Evolutionary conservation across 1,140 invertebrate genomes (phyloP), one percentile per base, ranked within the genome.

Genomic region (Aphelenchoides avenae): DNA sequence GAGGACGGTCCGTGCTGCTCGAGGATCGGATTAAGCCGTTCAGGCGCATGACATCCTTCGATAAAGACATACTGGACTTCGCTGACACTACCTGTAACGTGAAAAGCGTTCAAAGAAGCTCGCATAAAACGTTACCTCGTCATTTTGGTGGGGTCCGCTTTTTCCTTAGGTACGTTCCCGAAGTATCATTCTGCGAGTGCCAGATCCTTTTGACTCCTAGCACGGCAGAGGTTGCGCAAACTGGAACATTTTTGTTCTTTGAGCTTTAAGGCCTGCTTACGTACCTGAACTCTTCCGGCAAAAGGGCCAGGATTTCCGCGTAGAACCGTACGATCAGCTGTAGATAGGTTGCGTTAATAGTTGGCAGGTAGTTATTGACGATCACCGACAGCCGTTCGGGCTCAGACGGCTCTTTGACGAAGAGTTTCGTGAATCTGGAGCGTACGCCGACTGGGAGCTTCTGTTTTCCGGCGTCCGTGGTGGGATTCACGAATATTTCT

Each of bases 401-500:
- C 46, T 89, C 87, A 0, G 84, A 85, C 41, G 94, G 77, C 79
- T 98, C 94, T 68, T 93, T 87, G 1, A 98, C 87, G 78, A 85
- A 98, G 71, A 97, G 87, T 78, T 99, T 94, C 0, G 92, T 96
- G 74, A 98, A 98, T 47, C 84, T 83, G 78, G 95, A 95, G 68
- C 93, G 83, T 20, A 98, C 82, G 9, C 91, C 91, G 3, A 86
- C 80, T 0, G 93, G 89, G 15, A 99, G 80, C 74, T 96, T 89
- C 78, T 89, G 91, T 79, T 99, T 99, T 0, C 94, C 94, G 15
- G 97, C 86, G 83, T 99, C 94, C 6, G 93, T 98, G 0, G 93
- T 91, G 22, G 94, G 95, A 81, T 99, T 99, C 95, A 99, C 99
- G 71, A 93, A 96, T 20, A 93, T 93, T 80, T 99, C 96, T 31